Evolutionary conservation across 2,888 invertebrate species (phyloP).

Genomic region (Xanthorhoe spadicearia): DNA sequence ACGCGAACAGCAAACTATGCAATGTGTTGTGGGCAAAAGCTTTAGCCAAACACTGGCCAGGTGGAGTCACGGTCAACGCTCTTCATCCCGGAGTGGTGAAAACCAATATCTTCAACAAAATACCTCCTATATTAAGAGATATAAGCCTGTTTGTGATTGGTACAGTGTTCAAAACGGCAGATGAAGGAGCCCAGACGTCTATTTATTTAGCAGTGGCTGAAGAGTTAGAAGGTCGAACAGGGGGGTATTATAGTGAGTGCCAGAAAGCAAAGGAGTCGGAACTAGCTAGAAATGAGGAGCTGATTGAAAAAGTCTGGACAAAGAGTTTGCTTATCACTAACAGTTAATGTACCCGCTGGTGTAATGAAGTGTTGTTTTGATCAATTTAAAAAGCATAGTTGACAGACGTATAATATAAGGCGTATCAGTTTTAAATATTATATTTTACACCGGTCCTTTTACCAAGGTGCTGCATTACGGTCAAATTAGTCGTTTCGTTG

Average conservation of each 20-base stretch:
- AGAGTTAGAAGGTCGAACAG: constrained; percentile 87
- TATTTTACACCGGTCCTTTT: no score
- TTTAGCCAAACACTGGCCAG: constrained; percentile 65
- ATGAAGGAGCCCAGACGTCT: constrained; percentile 92
- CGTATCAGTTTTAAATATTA: no score
- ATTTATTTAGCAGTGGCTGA: constrained; percentile 90
- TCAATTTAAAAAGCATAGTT: no score
- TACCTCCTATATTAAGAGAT: constrained; percentile 71
- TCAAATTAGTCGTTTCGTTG: no score
- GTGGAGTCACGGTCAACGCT: constrained; percentile 90
- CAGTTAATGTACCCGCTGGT: background rate
- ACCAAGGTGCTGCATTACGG: no score
- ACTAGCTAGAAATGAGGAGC: constrained; percentile 85
- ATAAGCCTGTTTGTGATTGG: constrained; percentile 83
- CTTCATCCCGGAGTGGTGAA: constrained; percentile 93
- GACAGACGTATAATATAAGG: no score
- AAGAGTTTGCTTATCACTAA: constrained; percentile 55
- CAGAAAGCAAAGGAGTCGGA: constrained; percentile 81
- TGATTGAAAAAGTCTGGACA: constrained; percentile 92
- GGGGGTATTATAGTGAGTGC: constrained; percentile 92
- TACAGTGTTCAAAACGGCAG: constrained; percentile 87
- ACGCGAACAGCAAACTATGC: constrained; percentile 72
- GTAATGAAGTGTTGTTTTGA: no score
- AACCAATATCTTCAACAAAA: constrained; percentile 89
- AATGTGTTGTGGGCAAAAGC: constrained; percentile 73